Conservation (phyloP, 2,797 vertebrate genomes). For the Lepidocolaptes lacrymiger region DNA sequence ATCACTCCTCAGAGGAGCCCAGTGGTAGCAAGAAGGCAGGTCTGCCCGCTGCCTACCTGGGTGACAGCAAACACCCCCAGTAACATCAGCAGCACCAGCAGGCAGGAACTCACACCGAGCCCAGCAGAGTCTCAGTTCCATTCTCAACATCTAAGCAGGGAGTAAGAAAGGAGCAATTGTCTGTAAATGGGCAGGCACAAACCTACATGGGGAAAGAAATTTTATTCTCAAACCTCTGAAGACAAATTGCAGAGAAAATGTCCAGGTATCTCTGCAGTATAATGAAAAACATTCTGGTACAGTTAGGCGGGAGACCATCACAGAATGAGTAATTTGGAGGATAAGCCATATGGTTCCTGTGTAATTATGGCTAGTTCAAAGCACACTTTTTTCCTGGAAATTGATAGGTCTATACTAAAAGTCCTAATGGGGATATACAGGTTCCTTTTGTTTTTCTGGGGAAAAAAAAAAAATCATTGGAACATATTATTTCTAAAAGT, state of each 20-base stretch:
- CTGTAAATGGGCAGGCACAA: neutral
- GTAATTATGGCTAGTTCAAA: neutral
- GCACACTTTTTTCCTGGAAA: neutral
- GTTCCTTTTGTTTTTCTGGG: neutral
- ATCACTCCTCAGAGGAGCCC: neutral
- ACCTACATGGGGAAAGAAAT: neutral
- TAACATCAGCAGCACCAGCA: neutral
- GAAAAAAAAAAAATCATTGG: neutral
- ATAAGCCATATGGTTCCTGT: neutral
- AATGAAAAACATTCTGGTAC: neutral
- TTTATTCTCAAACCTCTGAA: neutral
- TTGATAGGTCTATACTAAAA: neutral
- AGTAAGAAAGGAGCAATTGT: neutral
- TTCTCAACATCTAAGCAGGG: neutral
- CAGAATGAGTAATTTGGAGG: neutral
- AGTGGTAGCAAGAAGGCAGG: neutral
- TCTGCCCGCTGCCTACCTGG: neutral
- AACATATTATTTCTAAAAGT: neutral
- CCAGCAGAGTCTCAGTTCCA: neutral
- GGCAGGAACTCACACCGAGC: fast-evolving
- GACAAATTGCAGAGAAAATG: neutral
- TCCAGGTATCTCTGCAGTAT: neutral
- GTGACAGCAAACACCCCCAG: neutral
- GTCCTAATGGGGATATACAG: neutral
- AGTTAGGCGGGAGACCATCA: neutral